Conservation (phyloP, 2,797 vertebrate genomes). For the Cirrhinus mrigala region DNA sequence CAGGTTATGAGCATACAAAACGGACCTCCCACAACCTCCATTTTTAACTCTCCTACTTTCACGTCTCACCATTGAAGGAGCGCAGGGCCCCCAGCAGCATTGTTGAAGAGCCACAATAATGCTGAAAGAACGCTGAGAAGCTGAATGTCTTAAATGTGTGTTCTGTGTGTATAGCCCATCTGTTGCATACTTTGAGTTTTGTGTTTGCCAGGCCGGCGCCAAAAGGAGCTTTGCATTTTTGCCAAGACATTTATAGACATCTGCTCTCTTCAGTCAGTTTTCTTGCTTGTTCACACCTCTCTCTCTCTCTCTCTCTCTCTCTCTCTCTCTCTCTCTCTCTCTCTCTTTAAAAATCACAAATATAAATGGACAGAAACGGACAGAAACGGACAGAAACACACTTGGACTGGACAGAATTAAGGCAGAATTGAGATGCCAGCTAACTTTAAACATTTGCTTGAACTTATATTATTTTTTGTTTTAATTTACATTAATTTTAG, state of each 20-base stretch:
- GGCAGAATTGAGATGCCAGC: too few species aligned
- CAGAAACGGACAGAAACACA: too few species aligned
- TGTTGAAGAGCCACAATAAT: conserved; percentile 43
- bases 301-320: conserved; percentile 19
- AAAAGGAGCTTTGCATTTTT: conserved; percentile 40
- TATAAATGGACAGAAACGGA: conserved; percentile 52
- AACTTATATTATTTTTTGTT: not conserved
- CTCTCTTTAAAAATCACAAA: conserved; percentile 31
- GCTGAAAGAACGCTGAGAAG: conserved; percentile 42
- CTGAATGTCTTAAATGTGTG: conserved; percentile 26
- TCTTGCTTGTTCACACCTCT: conserved; percentile 20
- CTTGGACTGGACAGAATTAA: too few species aligned
- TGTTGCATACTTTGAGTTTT: conserved; percentile 60
- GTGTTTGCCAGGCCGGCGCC: conserved; percentile 49
- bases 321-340: not conserved
- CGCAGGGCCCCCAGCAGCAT: conserved; percentile 14
- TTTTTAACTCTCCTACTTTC: conserved; percentile 46
- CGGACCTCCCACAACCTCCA: conserved; percentile 36
- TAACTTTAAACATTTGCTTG: not conserved
- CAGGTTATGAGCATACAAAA: not conserved
- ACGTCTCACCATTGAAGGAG: conserved; percentile 13
- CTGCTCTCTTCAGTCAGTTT: conserved; percentile 51
- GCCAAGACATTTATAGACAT: conserved; percentile 56
- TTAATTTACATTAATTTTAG: not conserved
- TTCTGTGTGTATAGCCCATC: conserved; percentile 45